phyloP scores from a whole-genome alignment of 92 coral and sea anemone genomes.

The Zoanthus sansibaricus region DNA sequence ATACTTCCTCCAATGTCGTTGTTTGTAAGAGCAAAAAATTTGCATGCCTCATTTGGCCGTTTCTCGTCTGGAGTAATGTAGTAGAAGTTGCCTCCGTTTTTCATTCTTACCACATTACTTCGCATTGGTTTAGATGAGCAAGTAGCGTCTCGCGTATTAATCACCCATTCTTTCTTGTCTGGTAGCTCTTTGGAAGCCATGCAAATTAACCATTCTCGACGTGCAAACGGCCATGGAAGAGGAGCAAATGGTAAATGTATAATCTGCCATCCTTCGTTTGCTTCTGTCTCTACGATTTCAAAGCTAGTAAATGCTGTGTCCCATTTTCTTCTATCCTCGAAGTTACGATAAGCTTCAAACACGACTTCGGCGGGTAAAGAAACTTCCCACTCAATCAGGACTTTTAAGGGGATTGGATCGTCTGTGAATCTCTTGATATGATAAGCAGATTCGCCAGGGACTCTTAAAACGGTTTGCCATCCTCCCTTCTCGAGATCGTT shows the following conservation, averaged over 20 bases:
- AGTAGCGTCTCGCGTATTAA: conserved; percentile 5
- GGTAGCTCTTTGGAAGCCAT: conserved; percentile 4
- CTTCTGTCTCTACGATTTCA: background rate
- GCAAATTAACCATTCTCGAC: conserved; percentile 21
- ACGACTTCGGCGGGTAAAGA: background rate
- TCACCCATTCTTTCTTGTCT: conserved; percentile 11
- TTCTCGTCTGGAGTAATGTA: background rate
- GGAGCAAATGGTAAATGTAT: background rate
- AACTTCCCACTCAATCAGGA: conserved; percentile 6
- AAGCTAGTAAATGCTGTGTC: background rate
- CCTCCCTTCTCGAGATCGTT: background rate
- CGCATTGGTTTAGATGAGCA: conserved; percentile 31
- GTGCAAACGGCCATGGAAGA: conserved; percentile 27
- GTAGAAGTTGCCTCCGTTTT: conserved; percentile 15
- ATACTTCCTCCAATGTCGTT: background rate
- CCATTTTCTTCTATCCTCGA: background rate
- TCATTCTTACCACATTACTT: background rate
- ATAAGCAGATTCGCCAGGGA: background rate
- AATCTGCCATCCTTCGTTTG: background rate
- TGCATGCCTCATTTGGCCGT: no score
- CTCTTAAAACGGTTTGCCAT: conserved; percentile 7
- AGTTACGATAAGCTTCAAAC: background rate
- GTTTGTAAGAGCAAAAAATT: background rate
- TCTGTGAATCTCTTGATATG: conserved; percentile 14
- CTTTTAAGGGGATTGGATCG: conserved; percentile 6